Evolutionary conservation across 2,888 invertebrate genomes (phyloP).

Genomic region (Drosophila anomelani): DNA sequence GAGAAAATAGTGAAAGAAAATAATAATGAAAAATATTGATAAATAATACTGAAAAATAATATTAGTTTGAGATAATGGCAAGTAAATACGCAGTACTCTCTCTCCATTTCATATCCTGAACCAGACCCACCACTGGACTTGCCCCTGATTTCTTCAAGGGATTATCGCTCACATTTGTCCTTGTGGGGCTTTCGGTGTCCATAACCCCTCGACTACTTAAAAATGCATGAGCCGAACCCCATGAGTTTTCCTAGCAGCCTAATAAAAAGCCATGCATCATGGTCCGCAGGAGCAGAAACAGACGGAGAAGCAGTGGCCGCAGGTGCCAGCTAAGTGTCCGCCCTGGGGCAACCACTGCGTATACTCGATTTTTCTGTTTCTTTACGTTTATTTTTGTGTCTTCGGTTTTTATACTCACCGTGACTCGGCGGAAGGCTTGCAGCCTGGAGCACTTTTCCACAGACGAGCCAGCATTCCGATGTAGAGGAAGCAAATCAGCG

Average conservation of each 20-base stretch:
- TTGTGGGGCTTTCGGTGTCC: conserved; percentile 5
- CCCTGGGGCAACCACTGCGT: conserved; percentile 24
- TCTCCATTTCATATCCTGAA: neutral
- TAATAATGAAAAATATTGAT: neutral
- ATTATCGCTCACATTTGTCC: conserved; percentile 10
- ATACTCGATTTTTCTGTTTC: conserved; percentile 43
- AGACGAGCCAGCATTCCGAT: conserved; percentile 94
- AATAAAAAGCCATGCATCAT: conserved; percentile 70
- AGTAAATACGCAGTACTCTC: neutral
- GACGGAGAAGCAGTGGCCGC: conserved; percentile 37
- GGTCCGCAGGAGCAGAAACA: conserved; percentile 29
- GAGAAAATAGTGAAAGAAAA: neutral
- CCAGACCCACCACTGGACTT: neutral
- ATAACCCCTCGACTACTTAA: conserved; percentile 50
- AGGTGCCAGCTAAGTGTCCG: conserved; percentile 26
- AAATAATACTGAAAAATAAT: neutral
- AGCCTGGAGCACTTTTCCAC: conserved; percentile 92
- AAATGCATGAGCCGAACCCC: conserved; percentile 67
- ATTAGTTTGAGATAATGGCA: neutral
- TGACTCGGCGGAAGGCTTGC: conserved; percentile 91
- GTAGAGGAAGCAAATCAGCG: conserved; percentile 94
- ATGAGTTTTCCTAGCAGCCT: conserved; percentile 41
- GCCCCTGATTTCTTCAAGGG: neutral
- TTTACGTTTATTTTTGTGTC: neutral
- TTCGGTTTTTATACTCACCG: conserved; percentile 76